phyloP scores from a whole-genome alignment of 2,888 invertebrate genomes.

The Sabatieria punctata region DNA sequence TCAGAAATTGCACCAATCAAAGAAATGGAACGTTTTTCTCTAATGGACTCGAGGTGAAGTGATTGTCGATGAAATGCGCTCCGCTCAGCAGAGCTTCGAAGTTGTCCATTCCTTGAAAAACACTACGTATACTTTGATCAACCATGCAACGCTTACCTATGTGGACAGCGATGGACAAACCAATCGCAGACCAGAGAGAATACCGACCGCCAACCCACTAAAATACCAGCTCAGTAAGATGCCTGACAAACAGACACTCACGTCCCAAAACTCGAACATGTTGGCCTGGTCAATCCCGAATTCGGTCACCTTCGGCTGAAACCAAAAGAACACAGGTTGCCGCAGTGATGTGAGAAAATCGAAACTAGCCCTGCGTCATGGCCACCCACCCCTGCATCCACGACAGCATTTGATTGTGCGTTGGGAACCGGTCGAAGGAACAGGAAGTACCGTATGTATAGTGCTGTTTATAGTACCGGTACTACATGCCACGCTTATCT shows the following conservation, averaged over 20 bases:
- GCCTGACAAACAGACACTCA: slow-evolving; percentile 31
- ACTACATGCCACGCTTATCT: no score
- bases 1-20: not conserved
- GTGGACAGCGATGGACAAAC: slow-evolving; percentile 76
- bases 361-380: no score
- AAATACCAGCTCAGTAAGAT: slow-evolving; percentile 11
- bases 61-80: slow-evolving; percentile 80
- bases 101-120: slow-evolving; percentile 53
- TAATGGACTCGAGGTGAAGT: slow-evolving; percentile 66
- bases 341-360: not conserved
- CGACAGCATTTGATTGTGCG: not conserved
- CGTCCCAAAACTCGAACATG: slow-evolving; percentile 99
- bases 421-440: no score
- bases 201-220: slow-evolving; percentile 92
- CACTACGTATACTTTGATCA: no score
- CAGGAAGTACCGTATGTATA: slow-evolving; percentile 1
- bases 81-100: slow-evolving; percentile 78
- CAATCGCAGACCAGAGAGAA: slow-evolving; percentile 98
- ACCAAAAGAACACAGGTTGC: slow-evolving; percentile 1
- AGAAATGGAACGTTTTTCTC: slow-evolving; percentile 57
- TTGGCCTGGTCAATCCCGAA: slow-evolving; percentile 93
- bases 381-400: not conserved
- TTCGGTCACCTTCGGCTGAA: slow-evolving; percentile 60
- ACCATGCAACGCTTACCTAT: slow-evolving; percentile 55
- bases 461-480: not conserved